These are phyloP conservation scores for Lycia hirtaria DNA, from an alignment of 2,888 invertebrate species.

Conservation along the genomic window DNA sequence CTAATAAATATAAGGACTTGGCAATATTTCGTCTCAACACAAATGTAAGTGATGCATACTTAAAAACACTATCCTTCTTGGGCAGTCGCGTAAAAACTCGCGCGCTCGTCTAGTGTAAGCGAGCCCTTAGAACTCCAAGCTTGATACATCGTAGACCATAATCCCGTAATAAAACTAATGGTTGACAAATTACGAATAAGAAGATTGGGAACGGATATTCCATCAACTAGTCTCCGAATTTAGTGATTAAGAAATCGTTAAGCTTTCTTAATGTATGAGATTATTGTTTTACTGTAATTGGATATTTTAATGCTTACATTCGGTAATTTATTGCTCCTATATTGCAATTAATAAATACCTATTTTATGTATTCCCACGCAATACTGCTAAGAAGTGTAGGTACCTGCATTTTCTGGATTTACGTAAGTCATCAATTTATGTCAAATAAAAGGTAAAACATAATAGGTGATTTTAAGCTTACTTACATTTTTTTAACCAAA, in stretches of 20 bases:
- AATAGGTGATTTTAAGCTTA: no score
- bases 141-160: conserved; percentile 26
- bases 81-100: neutral
- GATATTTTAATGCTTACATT: conserved; percentile 8
- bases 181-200: conserved; percentile 32
- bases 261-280: conserved; percentile 17
- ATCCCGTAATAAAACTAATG: conserved; percentile 31
- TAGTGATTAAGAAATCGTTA: conserved; percentile 26
- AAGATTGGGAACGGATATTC: conserved; percentile 27
- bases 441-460: no score
- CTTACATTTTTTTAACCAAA: no score
- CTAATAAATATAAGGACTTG: neutral
- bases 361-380: no score
- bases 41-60: no score
- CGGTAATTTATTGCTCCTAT: neutral
- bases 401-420: no score
- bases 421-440: no score
- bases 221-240: conserved; percentile 8
- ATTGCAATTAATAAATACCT: no score
- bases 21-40: no score
- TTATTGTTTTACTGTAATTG: conserved; percentile 17
- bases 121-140: conserved; percentile 13
- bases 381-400: no score
- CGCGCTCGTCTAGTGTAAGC: neutral
- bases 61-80: no score